Conservation (phyloP, 2,888 invertebrate genomes). For the Meghimatium bilineatum region DNA sequence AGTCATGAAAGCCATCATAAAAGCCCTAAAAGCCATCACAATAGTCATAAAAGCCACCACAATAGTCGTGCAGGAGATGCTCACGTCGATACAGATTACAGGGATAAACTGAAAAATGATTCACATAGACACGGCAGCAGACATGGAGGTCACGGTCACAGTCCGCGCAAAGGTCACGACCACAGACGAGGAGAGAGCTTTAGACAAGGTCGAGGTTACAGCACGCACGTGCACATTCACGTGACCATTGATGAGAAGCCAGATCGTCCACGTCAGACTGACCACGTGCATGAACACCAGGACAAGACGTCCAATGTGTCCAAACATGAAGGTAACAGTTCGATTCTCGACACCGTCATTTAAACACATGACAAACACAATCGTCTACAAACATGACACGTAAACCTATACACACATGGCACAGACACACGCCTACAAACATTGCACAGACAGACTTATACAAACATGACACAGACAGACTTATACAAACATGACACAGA, state of each 20-base stretch:
- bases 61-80: not conserved
- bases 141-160: not conserved
- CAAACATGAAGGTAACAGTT: not conserved
- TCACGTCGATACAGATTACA: not conserved
- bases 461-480: too few relatives aligned
- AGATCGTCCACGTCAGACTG: not conserved
- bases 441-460: too few relatives aligned
- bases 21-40: not conserved
- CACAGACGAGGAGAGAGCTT: not conserved
- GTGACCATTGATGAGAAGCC: not conserved
- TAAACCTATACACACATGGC: too few relatives aligned
- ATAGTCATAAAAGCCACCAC: not conserved
- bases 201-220: not conserved
- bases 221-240: constrained; percentile 2
- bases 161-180: not conserved
- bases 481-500: too few relatives aligned
- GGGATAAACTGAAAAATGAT: not conserved
- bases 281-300: not conserved
- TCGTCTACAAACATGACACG: too few relatives aligned
- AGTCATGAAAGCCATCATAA: too few relatives aligned
- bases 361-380: not conserved
- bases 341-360: too few relatives aligned
- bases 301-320: not conserved
- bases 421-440: too few relatives aligned
- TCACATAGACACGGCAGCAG: not conserved